Evolutionary conservation across 2,113 vertebrate species (phyloP).

Genomic region (Trogon surrucura): DNA sequence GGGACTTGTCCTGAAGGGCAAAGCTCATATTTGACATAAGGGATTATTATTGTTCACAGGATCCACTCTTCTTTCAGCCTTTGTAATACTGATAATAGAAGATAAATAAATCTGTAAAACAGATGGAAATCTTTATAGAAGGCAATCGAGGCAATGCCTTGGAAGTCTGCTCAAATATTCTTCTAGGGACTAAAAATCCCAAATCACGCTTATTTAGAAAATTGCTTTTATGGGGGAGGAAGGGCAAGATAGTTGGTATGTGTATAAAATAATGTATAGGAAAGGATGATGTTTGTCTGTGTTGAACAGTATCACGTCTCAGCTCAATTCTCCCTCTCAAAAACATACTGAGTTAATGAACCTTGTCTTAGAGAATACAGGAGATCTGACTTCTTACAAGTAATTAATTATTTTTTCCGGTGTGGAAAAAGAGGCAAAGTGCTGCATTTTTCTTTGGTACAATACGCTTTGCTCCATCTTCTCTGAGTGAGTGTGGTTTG

Average conservation of each 20-base stretch:
- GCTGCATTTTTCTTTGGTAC: neutral
- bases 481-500: neutral
- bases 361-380: neutral
- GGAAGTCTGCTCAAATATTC: neutral
- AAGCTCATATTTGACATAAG: neutral
- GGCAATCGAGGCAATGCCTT: neutral
- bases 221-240: neutral
- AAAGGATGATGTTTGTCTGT: neutral
- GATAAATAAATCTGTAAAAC: accelerated
- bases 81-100: neutral
- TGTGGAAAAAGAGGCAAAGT: neutral
- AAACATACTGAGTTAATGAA: neutral
- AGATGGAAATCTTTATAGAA: neutral
- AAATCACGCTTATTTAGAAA: neutral
- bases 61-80: neutral
- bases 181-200: neutral
- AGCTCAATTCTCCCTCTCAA: neutral
- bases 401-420: neutral
- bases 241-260: neutral
- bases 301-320: neutral
- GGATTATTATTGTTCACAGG: neutral
- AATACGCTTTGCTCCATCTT: neutral
- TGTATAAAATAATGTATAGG: neutral
- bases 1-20: neutral
- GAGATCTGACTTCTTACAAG: neutral